These are phyloP conservation scores for Dryobates pubescens DNA, from an alignment of 2,797 vertebrate genomes.

Conservation along the genomic window DNA sequence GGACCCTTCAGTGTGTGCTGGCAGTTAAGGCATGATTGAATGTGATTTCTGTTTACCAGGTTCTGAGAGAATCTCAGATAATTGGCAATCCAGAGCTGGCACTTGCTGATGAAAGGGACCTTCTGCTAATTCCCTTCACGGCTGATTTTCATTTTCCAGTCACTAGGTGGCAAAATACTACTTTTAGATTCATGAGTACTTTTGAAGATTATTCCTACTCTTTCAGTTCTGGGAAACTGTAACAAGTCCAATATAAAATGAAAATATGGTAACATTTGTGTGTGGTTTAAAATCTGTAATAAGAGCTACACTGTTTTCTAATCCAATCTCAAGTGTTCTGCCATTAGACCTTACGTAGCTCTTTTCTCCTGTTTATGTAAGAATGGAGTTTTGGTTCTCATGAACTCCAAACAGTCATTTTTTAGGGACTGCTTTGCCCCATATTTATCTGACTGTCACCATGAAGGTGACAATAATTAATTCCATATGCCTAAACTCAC, in stretches of 20 bases:
- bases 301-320: neutral
- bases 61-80: neutral
- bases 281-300: neutral
- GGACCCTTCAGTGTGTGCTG: neutral
- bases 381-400: neutral
- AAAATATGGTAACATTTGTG: neutral
- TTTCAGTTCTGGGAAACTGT: neutral
- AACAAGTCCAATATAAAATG: neutral
- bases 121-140: neutral
- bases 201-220: neutral
- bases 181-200: neutral
- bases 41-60: constrained; percentile 33
- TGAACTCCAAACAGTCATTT: neutral
- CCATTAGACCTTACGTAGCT: neutral
- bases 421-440: neutral
- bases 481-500: neutral
- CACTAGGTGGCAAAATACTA: constrained; percentile 66
- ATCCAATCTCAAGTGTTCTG: neutral
- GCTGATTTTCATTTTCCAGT: constrained; percentile 39
- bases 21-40: neutral
- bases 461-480: neutral
- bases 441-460: neutral
- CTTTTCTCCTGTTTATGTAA: neutral
- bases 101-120: neutral
- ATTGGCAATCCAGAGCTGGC: neutral